Conservation (phyloP, 1,140 invertebrate genomes). For the Dreissena rostriformis region DNA sequence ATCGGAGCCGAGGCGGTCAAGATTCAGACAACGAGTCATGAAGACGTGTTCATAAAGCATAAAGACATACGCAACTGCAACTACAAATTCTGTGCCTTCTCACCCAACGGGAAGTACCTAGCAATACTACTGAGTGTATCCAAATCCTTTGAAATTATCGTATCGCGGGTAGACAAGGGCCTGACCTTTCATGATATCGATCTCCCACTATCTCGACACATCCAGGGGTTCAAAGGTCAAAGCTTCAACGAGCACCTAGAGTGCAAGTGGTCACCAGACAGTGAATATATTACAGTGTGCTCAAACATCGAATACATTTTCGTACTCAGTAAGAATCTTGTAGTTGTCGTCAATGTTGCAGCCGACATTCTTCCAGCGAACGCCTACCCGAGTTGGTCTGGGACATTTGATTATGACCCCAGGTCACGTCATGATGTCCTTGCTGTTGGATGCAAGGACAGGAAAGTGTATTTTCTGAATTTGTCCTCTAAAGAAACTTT, state of each 20-base stretch:
- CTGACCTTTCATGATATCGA: conserved; percentile 11
- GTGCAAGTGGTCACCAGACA: conserved; percentile 72
- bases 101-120: conserved; percentile 64
- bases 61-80: conserved; percentile 56
- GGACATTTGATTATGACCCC: conserved; percentile 70
- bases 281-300: conserved; percentile 61
- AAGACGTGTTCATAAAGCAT: conserved; percentile 27
- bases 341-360: conserved; percentile 50
- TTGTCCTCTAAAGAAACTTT: conserved; percentile 42
- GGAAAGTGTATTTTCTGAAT: conserved; percentile 58
- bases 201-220: conserved; percentile 55
- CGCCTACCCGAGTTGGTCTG: conserved; percentile 49
- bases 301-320: conserved; percentile 58
- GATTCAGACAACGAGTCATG: conserved; percentile 44
- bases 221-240: conserved; percentile 54
- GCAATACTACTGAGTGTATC: conserved; percentile 58
- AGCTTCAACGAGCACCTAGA: conserved; percentile 63
- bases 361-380: conserved; percentile 48
- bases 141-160: conserved; percentile 56
- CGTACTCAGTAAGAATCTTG: conserved; percentile 45
- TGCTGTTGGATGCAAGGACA: conserved; percentile 56
- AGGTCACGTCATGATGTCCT: conserved; percentile 52
- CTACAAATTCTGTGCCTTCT: conserved; percentile 62
- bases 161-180: conserved; percentile 25
- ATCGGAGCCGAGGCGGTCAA: conserved; percentile 13